Conservation (phyloP, 2,113 vertebrate species). For the Murina feae region DNA sequence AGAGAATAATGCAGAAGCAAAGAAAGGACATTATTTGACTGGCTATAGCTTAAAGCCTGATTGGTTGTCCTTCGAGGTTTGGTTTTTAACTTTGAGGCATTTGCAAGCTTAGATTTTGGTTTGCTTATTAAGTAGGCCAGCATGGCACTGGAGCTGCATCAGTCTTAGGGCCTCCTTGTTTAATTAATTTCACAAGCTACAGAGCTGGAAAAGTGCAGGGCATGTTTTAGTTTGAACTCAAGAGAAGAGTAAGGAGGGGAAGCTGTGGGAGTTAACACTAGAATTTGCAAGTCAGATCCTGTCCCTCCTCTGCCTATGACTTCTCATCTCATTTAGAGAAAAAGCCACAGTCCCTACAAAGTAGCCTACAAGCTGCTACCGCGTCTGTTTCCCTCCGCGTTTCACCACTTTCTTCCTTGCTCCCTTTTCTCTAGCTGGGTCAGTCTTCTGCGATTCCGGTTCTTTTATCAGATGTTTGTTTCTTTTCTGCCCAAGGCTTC, state of each 20-base stretch:
- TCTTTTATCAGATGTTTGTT: not conserved
- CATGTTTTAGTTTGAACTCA: not conserved
- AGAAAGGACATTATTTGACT: not conserved
- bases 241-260: not conserved
- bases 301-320: not conserved
- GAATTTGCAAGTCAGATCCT: not conserved
- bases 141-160: not conserved
- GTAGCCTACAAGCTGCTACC: not conserved
- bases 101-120: not conserved
- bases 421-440: not conserved
- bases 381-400: not conserved
- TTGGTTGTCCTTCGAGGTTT: not conserved
- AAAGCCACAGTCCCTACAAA: not conserved
- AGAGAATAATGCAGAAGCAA: not conserved
- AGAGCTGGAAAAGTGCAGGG: not conserved
- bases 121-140: not conserved
- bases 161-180: not conserved
- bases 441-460: not conserved
- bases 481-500: not conserved
- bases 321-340: not conserved
- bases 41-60: not conserved
- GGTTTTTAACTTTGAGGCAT: not conserved
- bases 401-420: not conserved
- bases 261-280: not conserved
- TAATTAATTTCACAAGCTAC: not conserved